Evolutionary conservation across 2,797 vertebrate species (phyloP).

Genomic region (Takifugu ocellatus): DNA sequence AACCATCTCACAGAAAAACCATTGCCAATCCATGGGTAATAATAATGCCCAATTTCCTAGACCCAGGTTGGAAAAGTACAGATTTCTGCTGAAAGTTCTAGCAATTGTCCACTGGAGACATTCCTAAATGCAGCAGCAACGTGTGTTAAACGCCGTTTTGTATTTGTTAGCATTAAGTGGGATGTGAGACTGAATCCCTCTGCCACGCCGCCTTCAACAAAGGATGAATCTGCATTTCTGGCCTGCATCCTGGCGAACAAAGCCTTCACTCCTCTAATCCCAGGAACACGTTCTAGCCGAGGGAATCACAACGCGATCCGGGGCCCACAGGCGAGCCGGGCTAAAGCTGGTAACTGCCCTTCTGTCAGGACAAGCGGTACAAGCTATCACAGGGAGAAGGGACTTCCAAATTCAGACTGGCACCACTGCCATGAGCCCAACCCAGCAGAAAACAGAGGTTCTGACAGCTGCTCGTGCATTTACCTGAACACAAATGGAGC

Average conservation of each 20-base stretch:
- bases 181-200: conserved; percentile 26
- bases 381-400: conserved; percentile 50
- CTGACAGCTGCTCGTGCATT: conserved; percentile 65
- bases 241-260: conserved; percentile 55
- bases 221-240: conserved; percentile 48
- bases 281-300: conserved; percentile 50
- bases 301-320: conserved; percentile 36
- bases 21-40: neutral
- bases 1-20: neutral
- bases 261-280: conserved; percentile 59
- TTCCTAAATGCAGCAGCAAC: conserved; percentile 2
- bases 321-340: conserved; percentile 40
- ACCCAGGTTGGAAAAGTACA: too few species aligned
- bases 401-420: conserved; percentile 67
- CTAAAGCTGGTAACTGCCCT: conserved; percentile 43
- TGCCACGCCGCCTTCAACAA: conserved; percentile 33
- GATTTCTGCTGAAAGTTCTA: too few species aligned
- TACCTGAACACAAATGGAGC: conserved; percentile 53
- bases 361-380: conserved; percentile 68
- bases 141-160: conserved; percentile 15
- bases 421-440: conserved; percentile 65
- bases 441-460: conserved; percentile 61
- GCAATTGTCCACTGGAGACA: too few species aligned
- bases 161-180: conserved; percentile 27
- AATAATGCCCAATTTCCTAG: too few species aligned